These are phyloP conservation scores for Reticulitermes lucifugus DNA, from an alignment of 2,888 invertebrate genomes.

Conservation along the genomic window DNA sequence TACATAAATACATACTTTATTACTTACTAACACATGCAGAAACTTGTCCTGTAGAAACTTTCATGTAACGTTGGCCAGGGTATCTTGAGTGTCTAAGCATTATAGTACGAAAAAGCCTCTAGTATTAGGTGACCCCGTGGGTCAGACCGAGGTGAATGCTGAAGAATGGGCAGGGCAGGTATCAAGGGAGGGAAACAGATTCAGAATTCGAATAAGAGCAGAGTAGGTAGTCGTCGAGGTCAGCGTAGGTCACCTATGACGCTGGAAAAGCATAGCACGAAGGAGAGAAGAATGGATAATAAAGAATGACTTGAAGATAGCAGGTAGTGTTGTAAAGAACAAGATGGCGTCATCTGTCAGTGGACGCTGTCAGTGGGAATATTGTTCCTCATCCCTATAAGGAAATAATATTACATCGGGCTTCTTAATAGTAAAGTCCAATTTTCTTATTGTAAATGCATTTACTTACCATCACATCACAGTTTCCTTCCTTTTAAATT, in stretches of 20 bases:
- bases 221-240: conserved; percentile 40
- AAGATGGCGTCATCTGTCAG: no score
- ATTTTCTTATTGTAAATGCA: no score
- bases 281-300: conserved; percentile 20
- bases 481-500: no score
- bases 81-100: conserved; percentile 21
- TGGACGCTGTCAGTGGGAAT: no score
- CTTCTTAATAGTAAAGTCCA: no score
- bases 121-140: conserved; percentile 15
- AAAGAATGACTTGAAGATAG: conserved; percentile 14
- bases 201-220: conserved; percentile 40
- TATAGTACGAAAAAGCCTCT: conserved; percentile 23
- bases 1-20: no score
- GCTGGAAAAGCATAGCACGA: neutral
- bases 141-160: conserved; percentile 36
- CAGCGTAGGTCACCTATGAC: conserved; percentile 25
- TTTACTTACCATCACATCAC: no score
- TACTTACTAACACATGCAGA: no score
- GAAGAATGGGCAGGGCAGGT: conserved; percentile 40
- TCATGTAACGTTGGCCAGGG: no score
- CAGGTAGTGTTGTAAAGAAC: conserved; percentile 2
- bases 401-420: no score
- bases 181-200: conserved; percentile 32
- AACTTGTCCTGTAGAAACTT: no score
- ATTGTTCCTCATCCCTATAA: no score